Evolutionary conservation across 2,888 invertebrate species (phyloP), one percentile per base, ranked within the genome.

Genomic region (Xestia xanthographa): DNA sequence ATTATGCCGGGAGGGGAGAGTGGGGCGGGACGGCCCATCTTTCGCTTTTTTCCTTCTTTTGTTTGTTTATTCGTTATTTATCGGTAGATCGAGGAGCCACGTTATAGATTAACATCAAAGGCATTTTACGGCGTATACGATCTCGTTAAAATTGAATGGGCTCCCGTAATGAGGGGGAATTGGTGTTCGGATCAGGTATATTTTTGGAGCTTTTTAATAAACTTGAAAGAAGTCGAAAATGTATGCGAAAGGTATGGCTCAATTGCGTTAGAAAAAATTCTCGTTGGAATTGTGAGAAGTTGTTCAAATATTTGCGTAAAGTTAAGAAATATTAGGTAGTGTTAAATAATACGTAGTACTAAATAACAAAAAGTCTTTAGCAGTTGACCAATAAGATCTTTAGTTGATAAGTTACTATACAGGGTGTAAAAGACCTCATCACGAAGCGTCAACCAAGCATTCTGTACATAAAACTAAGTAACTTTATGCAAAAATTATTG

Each of bases 21-120:
- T 79, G 87, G 90, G 86, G 83, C 67, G 82, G 67, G 78, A 77
- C 80, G 78, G 79, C 79, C 81, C 85, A 85, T 86, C 87, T 86
- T 89, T 87, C 89, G 88, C 89, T 91, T 93, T 90, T 90, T 92
- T 91, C 89, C 90, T 90, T 88, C 85, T 90, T 92, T 94, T 93
- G 94, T 95, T 94, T 94, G 94, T 93, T 91, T 92, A 93, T 93
- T 92, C 93, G 92, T 93, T 93, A 94, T 94, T 94, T 95, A 94
- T 94, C 94, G 94, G 93, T 90, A 93, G 94, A 94, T 95, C 93
- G 92, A 90, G 91, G 90, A 90, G 88, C 90, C 89, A 89, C 88
- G 92, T 90, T 92, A 92, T 92, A 94, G 94, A 95, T 95, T 94
- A 94, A 94, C 93, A 94, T 95, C 95, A 94, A 95, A 95, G 93